phyloP scores from a whole-genome alignment of 2,113 vertebrate genomes.

The Hippocampus zosterae region DNA sequence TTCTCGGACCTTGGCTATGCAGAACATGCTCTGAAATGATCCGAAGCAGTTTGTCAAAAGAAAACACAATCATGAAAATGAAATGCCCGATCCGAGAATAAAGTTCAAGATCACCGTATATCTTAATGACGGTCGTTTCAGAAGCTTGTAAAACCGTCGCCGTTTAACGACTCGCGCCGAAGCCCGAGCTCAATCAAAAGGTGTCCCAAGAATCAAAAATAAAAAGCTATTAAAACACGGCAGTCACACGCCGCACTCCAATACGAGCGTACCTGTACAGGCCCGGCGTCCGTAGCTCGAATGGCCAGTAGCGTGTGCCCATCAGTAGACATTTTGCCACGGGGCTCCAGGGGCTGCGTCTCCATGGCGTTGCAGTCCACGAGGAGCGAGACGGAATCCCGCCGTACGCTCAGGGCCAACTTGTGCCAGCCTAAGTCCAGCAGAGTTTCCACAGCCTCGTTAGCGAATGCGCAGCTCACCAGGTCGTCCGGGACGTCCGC shows the following conservation, averaged over 20 bases:
- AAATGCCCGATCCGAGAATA: no score
- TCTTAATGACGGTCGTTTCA: neutral
- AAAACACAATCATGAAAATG: no score
- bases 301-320: constrained; percentile 83
- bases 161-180: neutral
- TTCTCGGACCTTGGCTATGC: no score
- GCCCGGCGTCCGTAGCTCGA: constrained; percentile 72
- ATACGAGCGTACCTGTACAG: constrained; percentile 69
- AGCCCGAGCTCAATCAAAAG: no score
- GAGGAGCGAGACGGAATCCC: constrained; percentile 71
- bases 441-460: constrained; percentile 78
- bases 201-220: neutral
- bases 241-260: no score
- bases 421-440: constrained; percentile 91
- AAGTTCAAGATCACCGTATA: neutral
- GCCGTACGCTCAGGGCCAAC: constrained; percentile 78
- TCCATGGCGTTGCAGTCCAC: constrained; percentile 85
- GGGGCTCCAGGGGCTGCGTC: constrained; percentile 77
- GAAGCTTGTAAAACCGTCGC: neutral
- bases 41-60: neutral
- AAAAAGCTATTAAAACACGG: neutral
- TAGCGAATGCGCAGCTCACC: constrained; percentile 73
- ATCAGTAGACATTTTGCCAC: constrained; percentile 48
- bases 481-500: constrained; percentile 33
- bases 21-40: no score